Base-by-base conservation (phyloP, 2,797 vertebrate species). In the Agapornis canus region DNA sequence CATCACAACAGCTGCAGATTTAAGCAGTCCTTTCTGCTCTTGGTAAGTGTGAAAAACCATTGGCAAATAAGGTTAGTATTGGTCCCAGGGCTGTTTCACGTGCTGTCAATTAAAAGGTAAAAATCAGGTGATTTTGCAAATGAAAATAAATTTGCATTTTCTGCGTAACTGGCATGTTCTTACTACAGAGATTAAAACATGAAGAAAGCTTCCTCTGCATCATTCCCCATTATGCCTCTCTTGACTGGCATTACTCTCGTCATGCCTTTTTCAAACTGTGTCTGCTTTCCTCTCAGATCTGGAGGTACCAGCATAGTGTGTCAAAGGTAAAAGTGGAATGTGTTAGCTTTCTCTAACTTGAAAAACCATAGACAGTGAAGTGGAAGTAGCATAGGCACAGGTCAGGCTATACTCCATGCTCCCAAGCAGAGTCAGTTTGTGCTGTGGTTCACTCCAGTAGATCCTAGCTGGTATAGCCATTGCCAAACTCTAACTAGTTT, bases 241-340 rank as follows among this genome's bases (percentile, higher is more conserved):
- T 8, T 65, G 37, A 60, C 15, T 79, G 51, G 3, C 37, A 32
- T 71, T 64, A 15, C 12, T 37, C 5, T 43, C 7, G 6, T 49
- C 4, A 1, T 22, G 13, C 7, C 1, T 13, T 56, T 45, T 70
- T 56, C 7, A 0, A 27, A 7, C 6, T 17, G 0, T 18, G 31
- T 60, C 31, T 82, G 14, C n/a, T 54, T 85, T 86, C 39, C 25
- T 73, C n/a, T 84, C 14, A 25, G 32, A 22, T 52, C 3, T 25
- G 6, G 5, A 7, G 11, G 2, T 27, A 21, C 29, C 15, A 65
- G 4, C 9, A 4, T 2, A 35, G 8, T 2, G 6, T 45, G 43
- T 18, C 19, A 37, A 45, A 69, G 37, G 21, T 39, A 45, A 61
- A 2, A 21, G 1, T 49, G 4, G 12, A 57, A 32, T 1, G 0